Evolutionary conservation across 2,113 vertebrate genomes (phyloP).

Genomic region (Gallinago jamesoni): DNA sequence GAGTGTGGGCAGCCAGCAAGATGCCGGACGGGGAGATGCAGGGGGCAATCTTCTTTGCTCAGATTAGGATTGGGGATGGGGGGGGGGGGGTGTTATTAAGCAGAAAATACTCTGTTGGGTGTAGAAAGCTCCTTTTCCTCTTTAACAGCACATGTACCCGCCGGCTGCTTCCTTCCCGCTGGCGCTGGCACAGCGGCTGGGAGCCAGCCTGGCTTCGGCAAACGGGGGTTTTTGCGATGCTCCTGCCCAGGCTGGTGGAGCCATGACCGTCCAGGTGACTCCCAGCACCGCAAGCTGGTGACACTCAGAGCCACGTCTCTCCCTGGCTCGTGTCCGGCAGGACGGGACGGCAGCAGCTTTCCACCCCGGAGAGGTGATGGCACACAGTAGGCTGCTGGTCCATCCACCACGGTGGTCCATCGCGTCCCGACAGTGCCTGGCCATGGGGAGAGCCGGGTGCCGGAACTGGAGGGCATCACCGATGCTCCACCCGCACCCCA

Average conservation of each 20-base stretch:
- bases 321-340: accelerated
- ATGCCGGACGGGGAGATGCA: not conserved
- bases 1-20: not conserved
- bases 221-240: not conserved
- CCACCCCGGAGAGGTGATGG: not conserved
- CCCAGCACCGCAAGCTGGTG: not conserved
- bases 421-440: accelerated
- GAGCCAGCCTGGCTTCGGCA: not conserved
- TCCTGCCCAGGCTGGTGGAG: not conserved
- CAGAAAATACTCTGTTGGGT: slow-evolving; percentile 38
- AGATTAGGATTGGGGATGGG: slow-evolving; percentile 40
- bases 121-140: slow-evolving; percentile 21
- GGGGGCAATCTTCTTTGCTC: not conserved
- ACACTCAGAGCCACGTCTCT: accelerated
- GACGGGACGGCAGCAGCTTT: accelerated
- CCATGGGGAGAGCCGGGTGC: accelerated
- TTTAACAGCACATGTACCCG: not conserved
- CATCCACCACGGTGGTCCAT: accelerated
- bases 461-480: not conserved
- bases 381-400: not conserved
- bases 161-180: not conserved
- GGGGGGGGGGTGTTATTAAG: not conserved
- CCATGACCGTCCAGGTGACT: not conserved
- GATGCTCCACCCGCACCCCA: not conserved
- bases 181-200: not conserved